Conservation (phyloP, 1,140 invertebrate species). For the Heterodera schachtii region DNA sequence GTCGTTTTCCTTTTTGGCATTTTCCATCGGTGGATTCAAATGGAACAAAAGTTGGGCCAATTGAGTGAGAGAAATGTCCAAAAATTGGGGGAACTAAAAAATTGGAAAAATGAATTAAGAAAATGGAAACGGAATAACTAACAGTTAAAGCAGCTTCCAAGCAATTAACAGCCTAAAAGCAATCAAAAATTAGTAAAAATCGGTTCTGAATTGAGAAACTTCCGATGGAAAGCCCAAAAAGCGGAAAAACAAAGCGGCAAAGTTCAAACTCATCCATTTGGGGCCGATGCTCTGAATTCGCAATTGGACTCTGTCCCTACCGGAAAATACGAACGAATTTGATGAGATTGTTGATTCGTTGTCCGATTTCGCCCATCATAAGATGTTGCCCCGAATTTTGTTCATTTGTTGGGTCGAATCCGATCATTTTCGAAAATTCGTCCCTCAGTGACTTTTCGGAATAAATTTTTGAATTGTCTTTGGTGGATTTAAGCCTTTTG, state of each 20-base stretch:
- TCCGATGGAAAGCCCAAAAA: slow-evolving; percentile 24
- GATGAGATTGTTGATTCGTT: slow-evolving; percentile 23
- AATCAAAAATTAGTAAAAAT: not conserved
- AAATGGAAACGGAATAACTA: not conserved
- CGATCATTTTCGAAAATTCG: slow-evolving; percentile 20
- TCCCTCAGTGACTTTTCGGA: not conserved
- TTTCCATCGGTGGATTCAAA: not conserved
- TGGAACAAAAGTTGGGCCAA: slow-evolving; percentile 29
- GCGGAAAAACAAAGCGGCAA: slow-evolving; percentile 35
- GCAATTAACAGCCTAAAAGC: slow-evolving; percentile 25
- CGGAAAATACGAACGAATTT: slow-evolving; percentile 19
- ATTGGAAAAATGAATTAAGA: too few relatives aligned
- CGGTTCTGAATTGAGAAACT: not conserved
- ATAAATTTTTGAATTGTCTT: not conserved
- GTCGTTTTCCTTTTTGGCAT: slow-evolving; percentile 1
- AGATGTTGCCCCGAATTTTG: not conserved
- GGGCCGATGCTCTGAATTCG: slow-evolving; percentile 28
- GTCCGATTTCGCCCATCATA: slow-evolving; percentile 30
- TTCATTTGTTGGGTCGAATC: slow-evolving; percentile 5
- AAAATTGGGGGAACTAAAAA: slow-evolving; percentile 11
- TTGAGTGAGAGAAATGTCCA: slow-evolving; percentile 34
- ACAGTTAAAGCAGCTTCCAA: slow-evolving; percentile 21
- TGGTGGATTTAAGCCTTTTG: not conserved
- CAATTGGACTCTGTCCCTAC: not conserved
- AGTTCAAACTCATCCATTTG: slow-evolving; percentile 28